Evolutionary conservation across 92 coral and sea anemone species (phyloP).

Genomic region (Parazoanthus swiftii): DNA sequence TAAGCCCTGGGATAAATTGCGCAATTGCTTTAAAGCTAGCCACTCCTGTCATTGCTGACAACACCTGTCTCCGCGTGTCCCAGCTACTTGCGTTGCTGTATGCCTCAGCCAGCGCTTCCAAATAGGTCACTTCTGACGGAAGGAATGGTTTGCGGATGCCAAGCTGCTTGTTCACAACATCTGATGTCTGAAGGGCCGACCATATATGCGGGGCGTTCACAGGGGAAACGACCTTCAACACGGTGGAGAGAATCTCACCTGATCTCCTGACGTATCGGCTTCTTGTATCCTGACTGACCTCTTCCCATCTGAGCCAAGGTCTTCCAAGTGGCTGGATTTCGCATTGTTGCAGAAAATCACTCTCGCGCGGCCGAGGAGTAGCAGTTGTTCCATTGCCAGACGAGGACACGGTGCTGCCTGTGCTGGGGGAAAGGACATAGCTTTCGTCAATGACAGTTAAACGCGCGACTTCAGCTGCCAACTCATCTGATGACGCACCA

Average conservation of each 20-base stretch:
- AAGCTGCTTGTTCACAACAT: constrained; percentile 30
- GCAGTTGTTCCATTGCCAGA: constrained; percentile 7
- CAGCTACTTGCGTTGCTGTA: constrained; percentile 14
- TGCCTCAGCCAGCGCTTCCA: constrained; percentile 24
- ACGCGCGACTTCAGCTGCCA: constrained; percentile 31
- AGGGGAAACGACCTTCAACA: constrained; percentile 55
- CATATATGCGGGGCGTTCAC: constrained; percentile 51
- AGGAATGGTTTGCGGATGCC: constrained; percentile 24
- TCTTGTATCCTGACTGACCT: constrained; percentile 51
- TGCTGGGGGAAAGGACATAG: constrained; percentile 41
- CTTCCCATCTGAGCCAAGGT: constrained; percentile 57
- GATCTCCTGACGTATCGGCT: constrained; percentile 42
- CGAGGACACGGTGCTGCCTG: constrained; percentile 51
- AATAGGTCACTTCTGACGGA: constrained; percentile 48
- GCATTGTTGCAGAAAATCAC: constrained; percentile 40
- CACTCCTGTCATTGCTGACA: not conserved
- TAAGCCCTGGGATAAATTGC: constrained; percentile 2
- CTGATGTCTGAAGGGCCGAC: constrained; percentile 42
- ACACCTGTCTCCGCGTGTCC: constrained; percentile 9
- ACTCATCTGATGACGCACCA: constrained; percentile 36
- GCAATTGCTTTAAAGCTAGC: constrained; percentile 26
- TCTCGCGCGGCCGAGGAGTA: not conserved
- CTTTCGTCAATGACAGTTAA: constrained; percentile 42
- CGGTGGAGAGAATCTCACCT: constrained; percentile 46
- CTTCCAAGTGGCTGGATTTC: constrained; percentile 44